Evolutionary conservation across 2,797 vertebrate genomes (phyloP).

Genomic region (Sebastes ruberrimus): DNA sequence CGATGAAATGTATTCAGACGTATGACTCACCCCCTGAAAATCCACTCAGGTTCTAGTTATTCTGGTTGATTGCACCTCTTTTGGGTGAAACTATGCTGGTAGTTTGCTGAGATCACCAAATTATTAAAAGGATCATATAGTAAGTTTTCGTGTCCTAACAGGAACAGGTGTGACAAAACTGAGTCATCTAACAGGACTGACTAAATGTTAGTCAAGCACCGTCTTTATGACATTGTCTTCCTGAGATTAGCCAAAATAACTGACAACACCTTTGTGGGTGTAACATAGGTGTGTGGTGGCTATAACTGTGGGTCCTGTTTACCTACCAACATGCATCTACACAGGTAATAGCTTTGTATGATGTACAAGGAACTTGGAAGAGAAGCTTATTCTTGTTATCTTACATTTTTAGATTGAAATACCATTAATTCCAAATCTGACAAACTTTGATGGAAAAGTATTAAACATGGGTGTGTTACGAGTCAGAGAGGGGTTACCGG

Average conservation of each 20-base stretch:
- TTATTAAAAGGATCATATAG: background rate
- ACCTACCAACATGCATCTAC: background rate
- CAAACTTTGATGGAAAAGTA: background rate
- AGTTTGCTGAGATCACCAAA: background rate
- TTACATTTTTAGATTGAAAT: background rate
- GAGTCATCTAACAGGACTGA: background rate
- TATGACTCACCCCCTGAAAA: background rate
- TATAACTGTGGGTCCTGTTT: background rate
- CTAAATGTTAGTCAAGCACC: background rate
- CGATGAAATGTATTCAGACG: background rate
- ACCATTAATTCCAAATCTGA: background rate
- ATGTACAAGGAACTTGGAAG: background rate
- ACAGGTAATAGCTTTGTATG: background rate
- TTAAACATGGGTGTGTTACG: background rate
- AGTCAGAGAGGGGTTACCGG: background rate
- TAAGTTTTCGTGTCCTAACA: background rate
- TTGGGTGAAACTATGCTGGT: background rate
- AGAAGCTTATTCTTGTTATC: background rate
- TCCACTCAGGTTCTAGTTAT: background rate
- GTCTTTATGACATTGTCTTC: background rate
- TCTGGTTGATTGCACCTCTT: background rate
- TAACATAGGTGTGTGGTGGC: background rate
- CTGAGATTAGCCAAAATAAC: background rate
- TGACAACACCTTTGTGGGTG: background rate
- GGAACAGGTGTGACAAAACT: background rate